Evolutionary conservation across 2,797 vertebrate genomes (phyloP).

Genomic region (Scyliorhinus canicula): DNA sequence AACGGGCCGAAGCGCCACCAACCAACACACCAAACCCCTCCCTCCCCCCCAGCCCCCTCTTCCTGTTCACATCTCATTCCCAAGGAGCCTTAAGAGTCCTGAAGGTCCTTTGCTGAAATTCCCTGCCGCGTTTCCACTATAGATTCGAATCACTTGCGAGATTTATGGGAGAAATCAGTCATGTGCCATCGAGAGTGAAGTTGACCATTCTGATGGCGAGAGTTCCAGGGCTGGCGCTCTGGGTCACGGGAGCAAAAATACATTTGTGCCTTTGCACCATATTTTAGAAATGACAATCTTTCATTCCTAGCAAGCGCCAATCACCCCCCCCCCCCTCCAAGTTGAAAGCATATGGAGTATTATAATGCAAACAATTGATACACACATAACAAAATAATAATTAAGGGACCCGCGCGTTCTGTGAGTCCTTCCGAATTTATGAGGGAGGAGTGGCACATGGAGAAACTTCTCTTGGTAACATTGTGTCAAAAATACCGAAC

Average conservation of each 20-base stretch:
- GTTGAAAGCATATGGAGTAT: not conserved
- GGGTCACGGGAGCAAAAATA: not conserved
- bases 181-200: not conserved
- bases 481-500: not conserved
- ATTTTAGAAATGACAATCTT: not conserved
- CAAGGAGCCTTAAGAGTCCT: not conserved
- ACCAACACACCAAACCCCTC: not conserved
- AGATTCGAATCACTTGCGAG: not conserved
- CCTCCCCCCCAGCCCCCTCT: not conserved
- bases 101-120: not conserved
- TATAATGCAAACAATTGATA: not conserved
- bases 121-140: not conserved
- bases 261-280: not conserved
- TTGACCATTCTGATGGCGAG: not conserved
- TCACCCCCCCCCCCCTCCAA: not conserved
- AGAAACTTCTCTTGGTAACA: not conserved
- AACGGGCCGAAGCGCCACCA: slow-evolving; percentile 1
- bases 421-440: not conserved
- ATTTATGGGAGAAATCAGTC: not conserved
- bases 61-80: slow-evolving; percentile 3
- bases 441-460: not conserved
- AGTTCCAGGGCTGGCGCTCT: not conserved
- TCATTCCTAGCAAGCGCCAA: not conserved
- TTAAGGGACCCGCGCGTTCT: not conserved
- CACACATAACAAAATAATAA: not conserved